A percentile compares a stretch with the other conserved stretches of the same genome.
These are phyloP conservation scores for Lordiphosa mommai DNA, from an alignment of 1,140 invertebrate genomes.

Conservation along the genomic window DNA sequence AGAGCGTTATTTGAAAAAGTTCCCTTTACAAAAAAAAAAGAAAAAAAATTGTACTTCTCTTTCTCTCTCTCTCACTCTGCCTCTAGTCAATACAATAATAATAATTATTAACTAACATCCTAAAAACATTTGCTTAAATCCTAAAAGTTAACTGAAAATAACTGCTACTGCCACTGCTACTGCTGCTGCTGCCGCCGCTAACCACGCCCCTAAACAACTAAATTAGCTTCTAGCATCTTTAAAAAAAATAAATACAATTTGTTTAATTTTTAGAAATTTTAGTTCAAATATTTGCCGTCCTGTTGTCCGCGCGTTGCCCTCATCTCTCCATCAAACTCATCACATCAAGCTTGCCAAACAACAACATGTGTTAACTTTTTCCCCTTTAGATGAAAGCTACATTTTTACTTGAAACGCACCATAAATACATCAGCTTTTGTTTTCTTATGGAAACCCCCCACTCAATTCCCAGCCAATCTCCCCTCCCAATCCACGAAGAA, in stretches of 20 bases:
- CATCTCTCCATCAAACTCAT: too few relatives aligned
- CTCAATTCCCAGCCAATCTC: not conserved
- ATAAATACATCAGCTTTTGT: not conserved
- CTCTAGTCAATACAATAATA: not conserved
- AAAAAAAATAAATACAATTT: too few relatives aligned
- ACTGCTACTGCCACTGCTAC: constrained; percentile 1
- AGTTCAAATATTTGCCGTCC: too few relatives aligned
- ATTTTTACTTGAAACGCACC: constrained; percentile 13
- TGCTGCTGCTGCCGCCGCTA: constrained; percentile 4
- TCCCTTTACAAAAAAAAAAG: constrained; percentile 32
- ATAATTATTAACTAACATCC: not conserved
- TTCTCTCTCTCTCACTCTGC: not conserved
- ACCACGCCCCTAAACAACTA: constrained; percentile 1
- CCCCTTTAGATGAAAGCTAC: too few relatives aligned
- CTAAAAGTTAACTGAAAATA: too few relatives aligned
- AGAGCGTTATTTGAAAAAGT: constrained; percentile 70
- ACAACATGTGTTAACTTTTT: constrained; percentile 20
- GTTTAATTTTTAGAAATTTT: too few relatives aligned
- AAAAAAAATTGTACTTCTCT: constrained; percentile 38
- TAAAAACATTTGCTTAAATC: not conserved
- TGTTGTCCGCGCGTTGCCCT: too few relatives aligned
- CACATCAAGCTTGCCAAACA: too few relatives aligned
- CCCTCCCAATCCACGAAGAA: constrained; percentile 11
- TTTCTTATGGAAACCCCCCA: not conserved
- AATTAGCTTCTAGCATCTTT: not conserved